phyloP scores from a whole-genome alignment of 2,113 vertebrate genomes.

The Heptranchias perlo region DNA sequence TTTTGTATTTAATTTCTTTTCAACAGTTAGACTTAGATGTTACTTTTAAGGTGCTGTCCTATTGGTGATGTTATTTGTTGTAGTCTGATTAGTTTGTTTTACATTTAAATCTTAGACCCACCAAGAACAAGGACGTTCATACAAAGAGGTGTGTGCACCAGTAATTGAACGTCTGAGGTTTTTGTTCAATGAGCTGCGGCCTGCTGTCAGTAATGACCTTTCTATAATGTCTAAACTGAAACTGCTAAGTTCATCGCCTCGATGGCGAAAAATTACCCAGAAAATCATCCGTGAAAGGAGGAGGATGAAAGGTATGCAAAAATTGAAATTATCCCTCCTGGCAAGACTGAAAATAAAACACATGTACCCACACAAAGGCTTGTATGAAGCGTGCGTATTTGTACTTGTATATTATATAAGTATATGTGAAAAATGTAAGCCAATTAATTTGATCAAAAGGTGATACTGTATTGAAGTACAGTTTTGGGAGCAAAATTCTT shows the following conservation, averaged over 20 bases:
- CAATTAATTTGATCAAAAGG: not conserved
- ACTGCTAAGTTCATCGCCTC: slow-evolving; percentile 83
- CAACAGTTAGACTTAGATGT: not conserved
- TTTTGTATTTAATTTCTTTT: too few species aligned
- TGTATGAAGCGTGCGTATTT: not conserved
- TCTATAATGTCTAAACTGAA: slow-evolving; percentile 92
- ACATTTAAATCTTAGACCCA: slow-evolving; percentile 69
- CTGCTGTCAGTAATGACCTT: slow-evolving; percentile 89
- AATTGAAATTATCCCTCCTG: not conserved
- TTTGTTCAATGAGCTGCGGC: slow-evolving; percentile 90
- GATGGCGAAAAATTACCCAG: slow-evolving; percentile 85
- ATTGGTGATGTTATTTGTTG: not conserved
- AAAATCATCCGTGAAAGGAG: slow-evolving; percentile 88
- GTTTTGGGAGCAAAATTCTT: not conserved
- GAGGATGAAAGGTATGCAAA: slow-evolving; percentile 75
- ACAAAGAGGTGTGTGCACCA: slow-evolving; percentile 95
- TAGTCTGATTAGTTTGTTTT: not conserved
- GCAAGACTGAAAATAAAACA: not conserved
- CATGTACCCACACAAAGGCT: not conserved
- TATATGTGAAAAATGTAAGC: not conserved
- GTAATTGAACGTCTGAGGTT: slow-evolving; percentile 93
- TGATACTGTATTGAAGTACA: not conserved
- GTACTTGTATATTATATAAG: not conserved
- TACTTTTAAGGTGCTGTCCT: not conserved
- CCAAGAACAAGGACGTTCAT: slow-evolving; percentile 95